Evolutionary conservation across 1,140 invertebrate species (phyloP), one percentile per base, ranked within the genome.

Genomic region (Drosophila ficusphila): DNA sequence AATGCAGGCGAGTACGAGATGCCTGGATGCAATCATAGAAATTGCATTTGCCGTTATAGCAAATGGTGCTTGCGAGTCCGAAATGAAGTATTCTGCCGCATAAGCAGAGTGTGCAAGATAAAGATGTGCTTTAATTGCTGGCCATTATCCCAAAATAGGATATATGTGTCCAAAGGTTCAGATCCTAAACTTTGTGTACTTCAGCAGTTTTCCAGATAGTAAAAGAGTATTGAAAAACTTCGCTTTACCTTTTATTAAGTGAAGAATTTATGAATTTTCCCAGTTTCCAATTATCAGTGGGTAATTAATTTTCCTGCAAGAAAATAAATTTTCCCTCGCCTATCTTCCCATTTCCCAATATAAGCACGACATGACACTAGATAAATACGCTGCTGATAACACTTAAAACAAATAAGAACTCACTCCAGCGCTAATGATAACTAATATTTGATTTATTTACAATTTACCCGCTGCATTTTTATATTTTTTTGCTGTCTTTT

Each of bases 391-490:
- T 39, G 19, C 36, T 64, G 49, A 64, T 73, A 73, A 73, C 51
- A 42, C 34, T 27, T 27, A 33, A 34, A 73, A 27, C 41, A 67
- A 67, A 67, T 65, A 67, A 14, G 9, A 47, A 12, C 23, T 31
- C 51, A 53, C 11, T 47, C 23, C 23, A 29, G n/a, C 23, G 19
- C 19, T 33, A 51, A 29, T 46, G 51, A 74, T 54, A 73, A 56
- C 67, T 73, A 76, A 85, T 85, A 81, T 79, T 85, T 85, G 76
- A 76, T 86, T 85, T 85, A 85, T 86, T 85, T 79, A 64, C 76
- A 65, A 61, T 69, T 61, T 56, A 33, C 31, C 9, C 61, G 76
- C 52, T 78, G 75, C 76, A 53, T 62, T 79, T 62, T 41, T 51
- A 51, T 67, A 36, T 77, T 44, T 67, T 57, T 42, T 62, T 54